These are phyloP conservation scores for Acanthosepion pharaonis DNA, from an alignment of 2,888 invertebrate genomes.

Conservation along the genomic window DNA sequence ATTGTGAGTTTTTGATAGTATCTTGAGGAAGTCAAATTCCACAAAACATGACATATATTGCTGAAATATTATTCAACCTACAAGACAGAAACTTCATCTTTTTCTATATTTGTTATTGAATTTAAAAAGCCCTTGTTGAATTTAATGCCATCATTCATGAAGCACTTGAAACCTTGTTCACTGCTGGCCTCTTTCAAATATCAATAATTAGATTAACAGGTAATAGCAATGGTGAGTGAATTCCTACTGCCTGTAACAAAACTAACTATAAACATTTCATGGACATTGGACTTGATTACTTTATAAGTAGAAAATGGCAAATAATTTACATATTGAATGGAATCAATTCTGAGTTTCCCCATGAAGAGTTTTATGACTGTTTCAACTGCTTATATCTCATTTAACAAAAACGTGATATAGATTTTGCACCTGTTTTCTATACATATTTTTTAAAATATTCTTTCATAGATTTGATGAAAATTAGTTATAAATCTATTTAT, in stretches of 20 bases:
- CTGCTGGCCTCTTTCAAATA: background rate
- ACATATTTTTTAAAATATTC: background rate
- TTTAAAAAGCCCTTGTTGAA: background rate
- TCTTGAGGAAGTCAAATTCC: background rate
- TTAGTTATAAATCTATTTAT: background rate
- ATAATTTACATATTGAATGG: background rate
- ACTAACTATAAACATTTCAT: background rate
- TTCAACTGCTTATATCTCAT: background rate
- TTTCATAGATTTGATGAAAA: background rate
- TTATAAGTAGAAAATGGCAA: background rate
- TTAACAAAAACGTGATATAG: background rate
- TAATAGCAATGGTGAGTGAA: background rate
- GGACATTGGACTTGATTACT: background rate
- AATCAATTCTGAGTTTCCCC: background rate
- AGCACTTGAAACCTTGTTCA: background rate
- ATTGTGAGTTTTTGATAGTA: background rate
- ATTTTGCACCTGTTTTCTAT: background rate
- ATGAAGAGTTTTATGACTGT: background rate
- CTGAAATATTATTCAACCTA: background rate
- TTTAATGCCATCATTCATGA: background rate
- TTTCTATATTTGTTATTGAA: background rate
- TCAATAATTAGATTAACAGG: background rate
- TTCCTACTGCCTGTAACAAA: background rate
- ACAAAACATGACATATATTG: background rate
- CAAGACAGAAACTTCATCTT: background rate